A percentile compares a stretch with the other conserved stretches of the same genome.
Evolutionary conservation across 2,113 vertebrate genomes (phyloP).

Genomic region (Halcyon senegalensis): DNA sequence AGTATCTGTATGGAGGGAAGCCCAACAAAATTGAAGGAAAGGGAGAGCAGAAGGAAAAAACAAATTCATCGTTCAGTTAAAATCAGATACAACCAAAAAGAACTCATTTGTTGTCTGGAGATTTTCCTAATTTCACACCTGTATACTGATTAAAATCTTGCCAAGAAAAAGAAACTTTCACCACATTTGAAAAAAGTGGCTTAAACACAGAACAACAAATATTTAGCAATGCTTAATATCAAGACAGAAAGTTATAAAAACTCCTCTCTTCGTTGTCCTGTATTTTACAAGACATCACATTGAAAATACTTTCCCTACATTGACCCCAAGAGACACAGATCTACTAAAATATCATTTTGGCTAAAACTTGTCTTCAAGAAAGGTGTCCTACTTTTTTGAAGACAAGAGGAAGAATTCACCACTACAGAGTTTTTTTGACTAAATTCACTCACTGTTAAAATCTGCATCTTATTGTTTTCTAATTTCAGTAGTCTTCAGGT

Average conservation of each 20-base stretch:
- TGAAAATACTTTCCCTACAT: neutral
- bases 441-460: neutral
- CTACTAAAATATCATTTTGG: neutral
- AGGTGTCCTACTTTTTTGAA: neutral
- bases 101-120: neutral
- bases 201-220: neutral
- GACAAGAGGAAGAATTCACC: neutral
- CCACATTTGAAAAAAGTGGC: neutral
- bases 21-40: neutral
- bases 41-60: neutral
- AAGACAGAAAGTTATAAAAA: neutral
- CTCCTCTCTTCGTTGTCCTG: neutral
- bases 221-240: neutral
- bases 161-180: neutral
- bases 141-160: neutral
- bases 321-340: neutral
- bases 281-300: neutral
- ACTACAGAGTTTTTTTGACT: neutral
- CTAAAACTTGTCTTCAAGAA: neutral
- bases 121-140: neutral
- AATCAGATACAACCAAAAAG: neutral
- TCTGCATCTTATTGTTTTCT: neutral
- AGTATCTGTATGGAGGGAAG: neutral
- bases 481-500: neutral
- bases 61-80: neutral